phyloP scores from a whole-genome alignment of 2,888 invertebrate species.

The Marasmarcha lunaedactyla region DNA sequence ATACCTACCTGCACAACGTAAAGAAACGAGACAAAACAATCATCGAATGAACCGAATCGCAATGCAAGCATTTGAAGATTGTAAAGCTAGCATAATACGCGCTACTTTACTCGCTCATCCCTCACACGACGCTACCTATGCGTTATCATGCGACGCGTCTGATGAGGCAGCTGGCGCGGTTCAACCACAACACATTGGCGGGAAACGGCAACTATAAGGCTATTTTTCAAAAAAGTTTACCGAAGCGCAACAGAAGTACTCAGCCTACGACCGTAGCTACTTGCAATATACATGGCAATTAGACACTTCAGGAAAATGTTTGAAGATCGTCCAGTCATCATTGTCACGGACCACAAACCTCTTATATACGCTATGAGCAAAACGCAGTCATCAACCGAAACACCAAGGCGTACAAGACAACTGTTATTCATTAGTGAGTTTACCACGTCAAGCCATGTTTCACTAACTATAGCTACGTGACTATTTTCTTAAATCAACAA shows the following conservation, averaged over 20 bases:
- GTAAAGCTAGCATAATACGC: conserved; percentile 19
- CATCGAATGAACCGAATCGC: conserved; percentile 15
- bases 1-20: conserved; percentile 13
- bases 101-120: conserved; percentile 13
- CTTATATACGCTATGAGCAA: conserved; percentile 8
- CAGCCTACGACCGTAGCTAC: conserved; percentile 14
- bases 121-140: conserved; percentile 9
- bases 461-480: conserved; percentile 9
- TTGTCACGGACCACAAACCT: conserved; percentile 5
- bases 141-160: no score
- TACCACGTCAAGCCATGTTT: conserved; percentile 11
- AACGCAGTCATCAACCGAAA: conserved; percentile 4
- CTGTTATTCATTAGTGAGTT: conserved; percentile 14
- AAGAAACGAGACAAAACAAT: conserved; percentile 14
- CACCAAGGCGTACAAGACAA: conserved; percentile 9
- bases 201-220: no score
- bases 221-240: conserved; percentile 18
- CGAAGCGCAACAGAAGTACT: conserved; percentile 25
- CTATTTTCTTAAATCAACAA: conserved; percentile 9
- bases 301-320: conserved; percentile 15
- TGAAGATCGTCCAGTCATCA: conserved; percentile 11
- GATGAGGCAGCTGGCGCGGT: no score
- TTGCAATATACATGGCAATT: conserved; percentile 15
- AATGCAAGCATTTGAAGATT: conserved; percentile 10
- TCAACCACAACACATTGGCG: no score